phyloP scores from a whole-genome alignment of 2,113 vertebrate species.

The Sterna hirundo region DNA sequence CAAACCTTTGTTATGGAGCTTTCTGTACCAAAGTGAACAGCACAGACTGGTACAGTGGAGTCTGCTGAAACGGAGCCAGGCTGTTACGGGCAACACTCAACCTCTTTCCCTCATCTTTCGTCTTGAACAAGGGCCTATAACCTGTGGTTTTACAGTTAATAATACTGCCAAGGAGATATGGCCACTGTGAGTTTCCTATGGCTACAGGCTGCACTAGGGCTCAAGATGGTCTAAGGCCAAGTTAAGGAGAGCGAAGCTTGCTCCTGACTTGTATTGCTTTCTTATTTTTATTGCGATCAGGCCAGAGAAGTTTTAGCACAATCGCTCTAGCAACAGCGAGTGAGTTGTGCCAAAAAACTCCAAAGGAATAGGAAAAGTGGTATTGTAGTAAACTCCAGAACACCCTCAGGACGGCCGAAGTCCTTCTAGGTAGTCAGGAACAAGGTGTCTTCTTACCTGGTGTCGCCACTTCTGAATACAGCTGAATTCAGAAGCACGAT shows the following conservation, averaged over 20 bases:
- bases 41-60: not conserved
- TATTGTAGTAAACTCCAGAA: not conserved
- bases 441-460: not conserved
- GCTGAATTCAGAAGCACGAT: not conserved
- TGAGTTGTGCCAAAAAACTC: fast-evolving
- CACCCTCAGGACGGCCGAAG: not conserved
- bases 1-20: not conserved
- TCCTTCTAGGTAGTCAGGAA: not conserved
- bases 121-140: not conserved
- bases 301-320: not conserved
- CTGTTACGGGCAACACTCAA: not conserved
- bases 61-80: not conserved
- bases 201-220: not conserved
- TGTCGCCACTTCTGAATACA: not conserved
- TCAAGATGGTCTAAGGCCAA: not conserved
- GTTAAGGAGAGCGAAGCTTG: not conserved
- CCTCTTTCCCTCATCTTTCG: not conserved
- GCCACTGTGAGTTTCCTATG: not conserved
- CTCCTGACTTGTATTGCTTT: not conserved
- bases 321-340: not conserved
- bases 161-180: not conserved
- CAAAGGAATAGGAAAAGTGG: not conserved
- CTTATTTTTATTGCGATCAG: not conserved
- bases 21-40: not conserved
- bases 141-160: not conserved